Conservation (phyloP, 2,797 vertebrate genomes). For the Orientallactaga sibirica region DNA sequence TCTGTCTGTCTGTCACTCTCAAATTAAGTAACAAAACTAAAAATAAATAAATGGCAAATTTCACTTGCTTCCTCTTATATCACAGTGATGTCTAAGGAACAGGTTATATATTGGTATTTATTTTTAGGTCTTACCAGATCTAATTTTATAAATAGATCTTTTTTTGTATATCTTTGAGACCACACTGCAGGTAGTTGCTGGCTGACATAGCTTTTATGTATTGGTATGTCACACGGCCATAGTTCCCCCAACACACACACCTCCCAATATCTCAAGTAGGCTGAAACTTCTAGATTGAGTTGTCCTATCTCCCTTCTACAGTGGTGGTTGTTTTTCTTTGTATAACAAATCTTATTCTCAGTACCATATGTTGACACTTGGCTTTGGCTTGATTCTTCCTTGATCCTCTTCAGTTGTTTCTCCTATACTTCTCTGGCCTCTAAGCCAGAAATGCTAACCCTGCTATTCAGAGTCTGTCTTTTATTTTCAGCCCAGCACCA, state of each 20-base stretch:
- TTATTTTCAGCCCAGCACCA: neutral
- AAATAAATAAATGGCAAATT: neutral
- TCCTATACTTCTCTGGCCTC: slow-evolving; percentile 40
- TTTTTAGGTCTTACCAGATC: neutral
- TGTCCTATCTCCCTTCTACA: neutral
- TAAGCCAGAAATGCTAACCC: neutral
- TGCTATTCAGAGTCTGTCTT: neutral
- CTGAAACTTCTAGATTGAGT: neutral
- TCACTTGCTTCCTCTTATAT: neutral
- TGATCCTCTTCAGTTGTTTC: neutral
- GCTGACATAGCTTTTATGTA: neutral
- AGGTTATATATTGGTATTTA: neutral
- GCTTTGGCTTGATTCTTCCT: slow-evolving; percentile 15
- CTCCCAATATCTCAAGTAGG: neutral
- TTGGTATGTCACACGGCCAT: neutral
- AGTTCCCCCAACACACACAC: too few relatives aligned
- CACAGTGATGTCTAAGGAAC: neutral
- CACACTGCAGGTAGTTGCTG: neutral
- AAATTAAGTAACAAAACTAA: too few relatives aligned
- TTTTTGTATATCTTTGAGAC: neutral
- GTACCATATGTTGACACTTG: neutral
- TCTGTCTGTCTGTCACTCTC: too few relatives aligned
- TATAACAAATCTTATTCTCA: neutral
- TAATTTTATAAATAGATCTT: neutral
- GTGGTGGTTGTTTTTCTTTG: neutral